phyloP scores from a whole-genome alignment of 2,888 invertebrate genomes.

The Lithophane leautieri region DNA sequence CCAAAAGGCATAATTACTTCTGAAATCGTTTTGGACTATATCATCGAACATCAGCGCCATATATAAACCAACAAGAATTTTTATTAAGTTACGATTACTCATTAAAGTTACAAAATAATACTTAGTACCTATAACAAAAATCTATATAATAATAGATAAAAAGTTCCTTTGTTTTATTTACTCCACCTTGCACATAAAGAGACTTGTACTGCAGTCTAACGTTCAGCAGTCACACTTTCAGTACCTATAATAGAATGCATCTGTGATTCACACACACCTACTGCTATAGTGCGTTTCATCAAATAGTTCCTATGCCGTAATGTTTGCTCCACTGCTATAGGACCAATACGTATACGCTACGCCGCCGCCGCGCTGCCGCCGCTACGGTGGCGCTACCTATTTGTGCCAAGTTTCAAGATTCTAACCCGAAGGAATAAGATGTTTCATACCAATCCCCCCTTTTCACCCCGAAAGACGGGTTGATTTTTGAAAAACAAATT shows the following conservation, averaged over 20 bases:
- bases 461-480: neutral
- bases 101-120: conserved; percentile 11
- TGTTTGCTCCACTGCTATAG: too few species aligned
- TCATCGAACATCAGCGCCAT: conserved; percentile 65
- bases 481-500: neutral
- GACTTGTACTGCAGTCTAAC: neutral
- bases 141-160: conserved; percentile 11
- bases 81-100: conserved; percentile 23
- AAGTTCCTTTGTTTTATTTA: neutral
- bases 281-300: neutral
- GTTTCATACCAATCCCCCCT: neutral
- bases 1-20: conserved; percentile 75
- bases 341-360: too few species aligned
- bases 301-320: too few species aligned
- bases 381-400: too few species aligned
- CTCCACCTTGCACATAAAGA: neutral
- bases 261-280: neutral
- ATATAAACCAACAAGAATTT: conserved; percentile 28
- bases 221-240: neutral
- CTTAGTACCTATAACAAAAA: neutral
- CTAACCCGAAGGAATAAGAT: neutral
- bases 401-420: neutral
- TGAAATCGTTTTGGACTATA: conserved; percentile 73
- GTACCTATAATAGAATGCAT: too few species aligned
- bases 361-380: too few species aligned